Conservation (phyloP, 2,113 vertebrate species). For the Oncorhynchus mykiss region DNA sequence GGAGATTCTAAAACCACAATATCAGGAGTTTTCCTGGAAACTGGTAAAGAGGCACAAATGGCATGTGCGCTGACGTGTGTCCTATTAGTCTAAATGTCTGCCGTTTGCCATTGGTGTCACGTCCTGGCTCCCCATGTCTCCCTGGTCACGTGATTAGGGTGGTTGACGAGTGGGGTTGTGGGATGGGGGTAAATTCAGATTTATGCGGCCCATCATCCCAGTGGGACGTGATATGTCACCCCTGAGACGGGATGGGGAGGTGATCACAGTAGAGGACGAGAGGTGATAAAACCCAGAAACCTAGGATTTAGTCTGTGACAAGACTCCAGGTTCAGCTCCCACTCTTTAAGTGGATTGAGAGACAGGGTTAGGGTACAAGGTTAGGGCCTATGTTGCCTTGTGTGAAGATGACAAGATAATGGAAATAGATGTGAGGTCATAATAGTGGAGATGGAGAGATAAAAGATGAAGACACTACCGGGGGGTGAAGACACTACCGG, state of each 20-base stretch:
- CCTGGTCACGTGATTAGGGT: slow-evolving; percentile 27
- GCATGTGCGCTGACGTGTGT: too few species aligned
- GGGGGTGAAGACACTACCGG: too few species aligned
- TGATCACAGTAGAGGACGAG: neutral
- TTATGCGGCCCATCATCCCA: slow-evolving; percentile 41
- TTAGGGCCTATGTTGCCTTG: neutral
- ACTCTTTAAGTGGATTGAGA: too few species aligned
- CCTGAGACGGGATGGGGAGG: neutral
- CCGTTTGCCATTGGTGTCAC: slow-evolving; percentile 37
- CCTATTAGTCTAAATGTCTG: neutral
- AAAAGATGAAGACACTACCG: neutral
- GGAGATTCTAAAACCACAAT: neutral
- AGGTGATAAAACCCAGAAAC: slow-evolving; percentile 10
- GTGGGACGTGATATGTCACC: slow-evolving; percentile 37
- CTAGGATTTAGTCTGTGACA: slow-evolving; percentile 23
- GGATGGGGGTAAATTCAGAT: slow-evolving; percentile 36
- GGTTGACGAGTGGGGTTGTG: too few species aligned
- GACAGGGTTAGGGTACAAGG: neutral
- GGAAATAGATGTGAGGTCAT: neutral
- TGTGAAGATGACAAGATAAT: neutral
- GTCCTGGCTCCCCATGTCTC: slow-evolving; percentile 22
- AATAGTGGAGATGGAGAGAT: neutral
- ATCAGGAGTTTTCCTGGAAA: neutral
- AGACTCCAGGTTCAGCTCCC: neutral
- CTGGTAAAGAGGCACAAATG: neutral